Base-by-base conservation (phyloP, 2,888 invertebrate genomes). In the Synergus laeviventris region DNA sequence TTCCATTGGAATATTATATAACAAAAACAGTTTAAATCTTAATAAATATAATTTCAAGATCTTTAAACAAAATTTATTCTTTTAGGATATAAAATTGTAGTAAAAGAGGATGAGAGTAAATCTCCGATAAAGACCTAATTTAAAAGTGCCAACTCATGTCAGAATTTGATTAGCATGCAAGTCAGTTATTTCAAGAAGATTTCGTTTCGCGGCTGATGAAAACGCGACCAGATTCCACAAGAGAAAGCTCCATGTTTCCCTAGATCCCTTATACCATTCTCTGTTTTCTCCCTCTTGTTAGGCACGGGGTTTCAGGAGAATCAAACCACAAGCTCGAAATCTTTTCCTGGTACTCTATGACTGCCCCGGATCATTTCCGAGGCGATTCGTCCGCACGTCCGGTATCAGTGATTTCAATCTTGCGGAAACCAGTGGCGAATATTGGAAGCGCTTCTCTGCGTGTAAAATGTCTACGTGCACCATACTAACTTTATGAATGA, bases 381-480 rank as follows among this genome's bases (percentile, higher is more conserved):
- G 9, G 76, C 74, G 79, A 76, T 81, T 80, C 80, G 73, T 76
- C 54, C 60, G 31, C 56, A 79, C 78, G 79, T 80, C 78, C 80
- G 79, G 81, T 54, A 42, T 64, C 54, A 42, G 14, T 45, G 64
- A 74, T 76, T 76, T 73, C 49, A 24, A 56, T 74, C 45, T 59
- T 31, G 24, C 73, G 76, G 76, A 81, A 81, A 79, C 77, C 79
- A 75, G 60, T 62, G 73, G 74, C 76, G 79, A 80, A 81, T 80
- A 80, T 80, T 80, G 80, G 76, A 80, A 79, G 79, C 81, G 81
- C 76, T 82, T 64, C 77, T 76, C 70, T 74, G 64, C 75, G 75
- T 74, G 31, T 31, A 62, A 76, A 39, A 24, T 74, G 54, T 39
- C 70, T 45, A 73, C 24, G 45, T 38, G 61, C 39, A 18, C 24